Evolutionary conservation across 2,888 invertebrate genomes (phyloP).

Genomic region (Gymnoscelis rufifasciata): DNA sequence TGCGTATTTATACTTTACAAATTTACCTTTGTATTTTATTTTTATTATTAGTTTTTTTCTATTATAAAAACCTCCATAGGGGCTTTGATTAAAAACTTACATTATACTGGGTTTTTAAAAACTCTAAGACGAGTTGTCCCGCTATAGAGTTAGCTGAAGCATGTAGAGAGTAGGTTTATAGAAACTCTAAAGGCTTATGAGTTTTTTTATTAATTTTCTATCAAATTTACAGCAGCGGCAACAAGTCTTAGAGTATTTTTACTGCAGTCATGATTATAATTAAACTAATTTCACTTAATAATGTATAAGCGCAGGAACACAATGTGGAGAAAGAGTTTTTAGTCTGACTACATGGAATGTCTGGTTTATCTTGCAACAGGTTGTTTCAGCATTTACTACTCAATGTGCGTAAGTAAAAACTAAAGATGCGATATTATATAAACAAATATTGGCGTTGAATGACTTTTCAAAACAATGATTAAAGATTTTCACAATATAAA

Average conservation of each 20-base stretch:
- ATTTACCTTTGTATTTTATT: conserved; percentile 74
- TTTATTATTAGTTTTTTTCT: conserved; percentile 52
- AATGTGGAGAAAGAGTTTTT: conserved; percentile 39
- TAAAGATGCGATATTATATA: too few relatives aligned
- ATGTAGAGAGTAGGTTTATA: too few relatives aligned
- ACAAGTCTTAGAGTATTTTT: conserved; percentile 31
- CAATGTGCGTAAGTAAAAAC: too few relatives aligned
- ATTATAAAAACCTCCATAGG: conserved; percentile 78
- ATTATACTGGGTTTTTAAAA: conserved; percentile 63
- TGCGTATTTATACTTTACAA: conserved; percentile 66
- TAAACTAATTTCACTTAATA: conserved; percentile 50
- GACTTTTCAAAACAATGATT: too few relatives aligned
- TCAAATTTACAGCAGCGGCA: neutral
- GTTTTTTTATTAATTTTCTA: neutral
- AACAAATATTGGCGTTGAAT: too few relatives aligned
- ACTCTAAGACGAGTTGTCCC: conserved; percentile 7
- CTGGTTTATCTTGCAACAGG: too few relatives aligned
- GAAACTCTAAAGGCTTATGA: neutral
- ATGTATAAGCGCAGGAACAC: conserved; percentile 69
- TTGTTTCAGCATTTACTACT: too few relatives aligned
- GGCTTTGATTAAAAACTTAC: conserved; percentile 75
- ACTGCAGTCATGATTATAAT: conserved; percentile 67
- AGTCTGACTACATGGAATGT: neutral
- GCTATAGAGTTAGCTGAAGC: conserved; percentile 1
- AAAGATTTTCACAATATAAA: too few relatives aligned